Base-by-base conservation (phyloP, 2,888 invertebrate species). In the Pseudoips prasinana region DNA sequence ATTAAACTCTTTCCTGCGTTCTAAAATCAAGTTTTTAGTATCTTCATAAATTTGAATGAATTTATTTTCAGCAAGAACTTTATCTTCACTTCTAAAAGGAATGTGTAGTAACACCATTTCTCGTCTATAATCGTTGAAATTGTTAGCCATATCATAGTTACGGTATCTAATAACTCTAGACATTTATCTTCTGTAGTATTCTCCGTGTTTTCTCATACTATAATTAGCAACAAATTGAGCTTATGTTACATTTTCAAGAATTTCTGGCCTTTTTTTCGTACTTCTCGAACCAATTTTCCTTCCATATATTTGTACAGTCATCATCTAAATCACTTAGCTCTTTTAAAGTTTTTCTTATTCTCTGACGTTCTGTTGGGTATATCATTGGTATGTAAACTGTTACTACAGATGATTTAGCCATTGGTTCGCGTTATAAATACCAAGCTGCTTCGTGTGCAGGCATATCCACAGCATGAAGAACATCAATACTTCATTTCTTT, bases 381-480 rank as follows among this genome's bases (percentile, higher is more conserved):
- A 66, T 43, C 11, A 73, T 77, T 22, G 70, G 63, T 2, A 77
- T 78, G 50, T 66, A 72, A 25, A 59, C 59, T 31, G 72, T 35
- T 22, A 43, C 35, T 22, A 35, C 24, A 3, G 66, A 69, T 35
- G 60, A 29, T 46, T 54, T 58, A n/a, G 66, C 68, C 80, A 83
- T 85, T 6, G 76, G 74, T 39, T 76, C 58, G 18, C 78, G 51
- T 26, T 85, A 39, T 1, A 85, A 40, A 62, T 66, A 82, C 79
- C 79, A 83, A 31, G 80, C 81, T 38, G 77, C 76, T 64, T 79
- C 77, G 65, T 80, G 78, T 33, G 59, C 60, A 3, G 67, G 50
- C 50, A 79, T 78, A 42, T 79, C 78, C 25, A 67, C 60, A 28
- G 51, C 40, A 28, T 80, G 72, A 1, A 79, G 52, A 7, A 78